Base-by-base conservation (phyloP, 2,113 vertebrate species). In the Salvelinus alpinus region DNA sequence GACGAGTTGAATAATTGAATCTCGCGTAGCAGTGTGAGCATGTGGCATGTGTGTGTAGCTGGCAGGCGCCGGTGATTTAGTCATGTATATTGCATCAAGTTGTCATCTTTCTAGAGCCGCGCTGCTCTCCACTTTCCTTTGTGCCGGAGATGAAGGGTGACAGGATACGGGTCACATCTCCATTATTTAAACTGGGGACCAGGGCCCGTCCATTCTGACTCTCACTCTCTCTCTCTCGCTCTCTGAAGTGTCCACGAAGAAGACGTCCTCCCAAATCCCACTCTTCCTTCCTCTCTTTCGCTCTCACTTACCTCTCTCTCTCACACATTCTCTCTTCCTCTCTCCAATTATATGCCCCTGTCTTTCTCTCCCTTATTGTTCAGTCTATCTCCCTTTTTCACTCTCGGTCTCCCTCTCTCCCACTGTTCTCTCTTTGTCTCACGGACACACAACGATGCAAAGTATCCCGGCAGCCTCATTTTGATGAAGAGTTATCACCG, bases 21-120 rank as follows among this genome's bases (percentile, higher is more conserved):
- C 62, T 31, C 9, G 38, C 9, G 38, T 11, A 44, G 38, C 38
- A 38, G 38, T 8, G 34, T 38, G 6, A 69, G 83, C 47, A 74
- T 77, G 66, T 68, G 38, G 68, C 5, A 31, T 38, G 54, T 60
- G 29, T 72, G 79, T 57, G 34, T 73, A 73, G 71, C 75, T 84
- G 85, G 54, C 81, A 83, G 81, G 76, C 75, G 65, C 75, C 13
- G 47, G 69, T 74, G 82, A 80, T 80, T 81, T 85, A 80, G 81
- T 84, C 81, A 80, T 87, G 83, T 82, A 82, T 88, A 87, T 87
- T 88, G 82, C 76, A 78, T 84, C 73, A 87, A 83, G 79, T 80
- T 80, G 85, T 87, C 79, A 88, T 87, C 80, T 85, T 84, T 83
- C 11, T 44, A 11, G 38, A 44, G 38, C 18, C 16, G 34, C 77